phyloP scores from a whole-genome alignment of 1,140 invertebrate genomes.

The Diorhabda sublineata region DNA sequence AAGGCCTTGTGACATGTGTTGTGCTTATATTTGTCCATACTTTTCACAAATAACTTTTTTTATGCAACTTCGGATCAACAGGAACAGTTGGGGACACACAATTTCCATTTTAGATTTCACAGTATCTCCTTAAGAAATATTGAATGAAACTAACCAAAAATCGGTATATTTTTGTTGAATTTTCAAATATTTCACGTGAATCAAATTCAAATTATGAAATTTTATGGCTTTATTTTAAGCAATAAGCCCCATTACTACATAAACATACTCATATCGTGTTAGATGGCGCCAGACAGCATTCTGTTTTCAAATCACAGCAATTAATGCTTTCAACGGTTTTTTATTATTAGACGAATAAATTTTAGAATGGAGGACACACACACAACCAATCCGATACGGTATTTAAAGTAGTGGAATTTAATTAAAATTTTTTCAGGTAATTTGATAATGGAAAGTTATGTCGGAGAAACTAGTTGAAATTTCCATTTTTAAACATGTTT shows the following conservation, averaged over 20 bases:
- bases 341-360: constrained; percentile 21
- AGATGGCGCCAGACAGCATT: constrained; percentile 17
- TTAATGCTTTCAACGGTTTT: constrained; percentile 20
- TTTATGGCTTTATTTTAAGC: background rate
- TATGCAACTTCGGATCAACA: too few species aligned
- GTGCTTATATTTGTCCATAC: too few species aligned
- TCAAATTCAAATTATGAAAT: too few species aligned
- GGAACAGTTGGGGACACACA: too few species aligned
- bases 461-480: background rate
- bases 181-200: too few species aligned
- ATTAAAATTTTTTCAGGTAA: constrained; percentile 20
- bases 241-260: background rate
- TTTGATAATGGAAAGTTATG: constrained; percentile 19
- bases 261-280: constrained; percentile 15
- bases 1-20: too few species aligned
- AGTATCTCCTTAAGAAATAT: too few species aligned
- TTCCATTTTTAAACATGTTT: background rate
- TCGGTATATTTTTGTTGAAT: too few species aligned
- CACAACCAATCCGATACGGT: constrained; percentile 4
- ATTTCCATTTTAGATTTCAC: too few species aligned
- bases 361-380: constrained; percentile 12
- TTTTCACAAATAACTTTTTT: too few species aligned
- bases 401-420: constrained; percentile 15
- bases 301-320: constrained; percentile 19
- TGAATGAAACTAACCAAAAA: too few species aligned